Conservation (phyloP, 2,797 vertebrate genomes). For the Gobionotothen gibberifrons region DNA sequence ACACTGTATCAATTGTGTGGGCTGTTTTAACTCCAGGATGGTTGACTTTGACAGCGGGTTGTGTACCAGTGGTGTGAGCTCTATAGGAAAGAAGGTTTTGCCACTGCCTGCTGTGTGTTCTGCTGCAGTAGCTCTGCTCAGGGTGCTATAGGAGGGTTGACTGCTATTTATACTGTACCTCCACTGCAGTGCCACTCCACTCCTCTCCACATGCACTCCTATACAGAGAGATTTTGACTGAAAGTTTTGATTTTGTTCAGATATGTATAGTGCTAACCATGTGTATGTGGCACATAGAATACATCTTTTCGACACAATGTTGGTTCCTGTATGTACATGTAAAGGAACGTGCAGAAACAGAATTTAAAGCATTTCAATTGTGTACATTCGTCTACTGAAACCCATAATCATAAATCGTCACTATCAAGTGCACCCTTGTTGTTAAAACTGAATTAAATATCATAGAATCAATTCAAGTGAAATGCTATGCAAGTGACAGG, state of each 20-base stretch:
- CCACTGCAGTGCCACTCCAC: constrained; percentile 62
- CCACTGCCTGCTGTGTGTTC: constrained; percentile 58
- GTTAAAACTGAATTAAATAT: no score
- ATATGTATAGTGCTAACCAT: no score
- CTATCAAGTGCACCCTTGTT: no score
- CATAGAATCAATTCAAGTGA: no score
- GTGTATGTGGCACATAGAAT: no score
- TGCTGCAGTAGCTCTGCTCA: constrained; percentile 71
- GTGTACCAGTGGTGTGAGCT: constrained; percentile 46
- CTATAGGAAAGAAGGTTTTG: constrained; percentile 49
- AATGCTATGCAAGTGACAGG: no score
- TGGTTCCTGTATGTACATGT: no score
- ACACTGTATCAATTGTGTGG: constrained; percentile 27
- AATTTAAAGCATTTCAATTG: no score
- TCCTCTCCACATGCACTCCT: constrained; percentile 46
- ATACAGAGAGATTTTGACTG: constrained; percentile 35
- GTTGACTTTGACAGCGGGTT: constrained; percentile 66
- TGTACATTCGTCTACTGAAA: no score
- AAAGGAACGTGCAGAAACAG: no score
- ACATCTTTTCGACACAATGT: no score
- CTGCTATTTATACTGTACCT: constrained; percentile 75
- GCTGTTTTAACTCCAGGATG: constrained; percentile 52
- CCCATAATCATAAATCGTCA: no score
- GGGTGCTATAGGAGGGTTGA: constrained; percentile 70
- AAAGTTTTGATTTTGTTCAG: constrained; percentile 19